A percentile compares a stretch with the other conserved stretches of the same genome.
phyloP scores from a whole-genome alignment of 2,888 invertebrate species.

The Leucania comma region DNA sequence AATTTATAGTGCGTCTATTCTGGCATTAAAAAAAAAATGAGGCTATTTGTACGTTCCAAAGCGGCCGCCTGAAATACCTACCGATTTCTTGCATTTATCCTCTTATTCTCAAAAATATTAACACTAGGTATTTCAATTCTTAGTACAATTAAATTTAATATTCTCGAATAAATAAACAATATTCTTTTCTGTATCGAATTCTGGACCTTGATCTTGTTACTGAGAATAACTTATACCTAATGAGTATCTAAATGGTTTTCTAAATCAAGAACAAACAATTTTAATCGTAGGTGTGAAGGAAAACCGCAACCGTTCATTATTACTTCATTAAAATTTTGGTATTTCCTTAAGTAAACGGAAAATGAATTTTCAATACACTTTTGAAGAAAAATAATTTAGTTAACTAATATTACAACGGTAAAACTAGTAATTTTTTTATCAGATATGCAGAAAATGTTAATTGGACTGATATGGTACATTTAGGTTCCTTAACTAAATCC shows the following conservation, averaged over 20 bases:
- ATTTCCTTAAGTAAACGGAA: not conserved
- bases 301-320: slow-evolving; percentile 23
- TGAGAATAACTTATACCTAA: not conserved
- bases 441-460: not conserved
- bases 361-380: too few relatives aligned
- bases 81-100: not conserved
- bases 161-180: slow-evolving; percentile 24
- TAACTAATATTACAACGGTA: too few relatives aligned
- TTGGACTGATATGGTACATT: not conserved
- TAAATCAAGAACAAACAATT: slow-evolving; percentile 2
- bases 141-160: not conserved
- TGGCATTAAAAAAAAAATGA: too few relatives aligned
- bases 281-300: not conserved
- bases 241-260: not conserved
- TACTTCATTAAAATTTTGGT: not conserved
- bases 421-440: too few relatives aligned
- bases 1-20: too few relatives aligned
- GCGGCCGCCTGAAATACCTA: too few relatives aligned
- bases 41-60: too few relatives aligned
- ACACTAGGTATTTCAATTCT: not conserved
- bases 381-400: not conserved
- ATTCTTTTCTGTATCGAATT: not conserved
- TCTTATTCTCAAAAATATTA: not conserved
- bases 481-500: not conserved
- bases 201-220: slow-evolving; percentile 18